These are phyloP conservation scores for Phenacoccus solenopsis DNA, from an alignment of 1,140 invertebrate species.

Conservation along the genomic window DNA sequence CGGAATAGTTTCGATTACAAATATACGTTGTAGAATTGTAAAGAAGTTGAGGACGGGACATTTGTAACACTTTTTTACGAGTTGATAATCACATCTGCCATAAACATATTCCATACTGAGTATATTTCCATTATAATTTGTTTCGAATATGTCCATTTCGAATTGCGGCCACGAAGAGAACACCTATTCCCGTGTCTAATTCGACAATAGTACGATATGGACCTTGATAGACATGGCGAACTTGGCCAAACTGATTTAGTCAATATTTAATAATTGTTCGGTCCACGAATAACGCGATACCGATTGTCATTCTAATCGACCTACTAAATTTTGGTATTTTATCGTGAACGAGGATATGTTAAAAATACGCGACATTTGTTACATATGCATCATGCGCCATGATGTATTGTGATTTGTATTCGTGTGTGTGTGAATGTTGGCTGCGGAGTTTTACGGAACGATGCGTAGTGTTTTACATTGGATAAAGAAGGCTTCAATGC, in stretches of 20 bases:
- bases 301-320: conserved; percentile 1
- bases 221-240: background rate
- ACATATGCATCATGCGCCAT: background rate
- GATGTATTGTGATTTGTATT: conserved; percentile 2
- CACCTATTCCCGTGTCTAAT: background rate
- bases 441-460: no score
- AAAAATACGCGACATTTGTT: background rate
- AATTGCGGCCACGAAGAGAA: background rate
- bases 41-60: background rate
- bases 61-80: background rate
- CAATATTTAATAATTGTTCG: background rate
- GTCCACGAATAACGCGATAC: background rate
- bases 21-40: background rate
- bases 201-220: background rate
- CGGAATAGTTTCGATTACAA: background rate
- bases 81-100: background rate
- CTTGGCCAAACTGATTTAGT: background rate
- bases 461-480: no score
- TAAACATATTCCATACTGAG: background rate
- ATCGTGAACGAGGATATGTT: background rate
- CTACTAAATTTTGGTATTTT: background rate
- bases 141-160: background rate
- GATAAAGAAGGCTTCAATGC: no score
- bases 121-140: conserved; percentile 3
- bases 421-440: no score